A percentile compares a stretch with the other conserved stretches of the same genome.
These are phyloP conservation scores for Entomyzon cyanotis DNA, from an alignment of 2,113 vertebrate genomes.

Conservation along the genomic window DNA sequence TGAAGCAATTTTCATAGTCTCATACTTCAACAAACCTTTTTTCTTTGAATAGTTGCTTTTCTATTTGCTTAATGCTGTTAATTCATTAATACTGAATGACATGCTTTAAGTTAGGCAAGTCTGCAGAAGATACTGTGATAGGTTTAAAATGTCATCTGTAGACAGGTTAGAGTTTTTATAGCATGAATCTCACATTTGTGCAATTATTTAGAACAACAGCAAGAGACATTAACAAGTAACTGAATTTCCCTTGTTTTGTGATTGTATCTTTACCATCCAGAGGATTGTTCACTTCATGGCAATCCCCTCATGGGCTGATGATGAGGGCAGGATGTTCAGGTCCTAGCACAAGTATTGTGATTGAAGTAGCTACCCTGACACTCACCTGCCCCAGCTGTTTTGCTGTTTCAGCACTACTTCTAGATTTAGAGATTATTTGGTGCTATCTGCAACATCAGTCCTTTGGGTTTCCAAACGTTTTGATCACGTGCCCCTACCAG, in stretches of 20 bases:
- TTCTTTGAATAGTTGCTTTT: neutral
- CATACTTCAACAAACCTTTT: neutral
- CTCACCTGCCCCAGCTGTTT: neutral
- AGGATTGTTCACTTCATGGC: neutral
- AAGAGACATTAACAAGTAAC: neutral
- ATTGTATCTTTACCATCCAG: neutral
- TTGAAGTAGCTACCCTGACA: neutral
- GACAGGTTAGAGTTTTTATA: neutral
- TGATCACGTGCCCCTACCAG: neutral
- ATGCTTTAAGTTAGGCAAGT: neutral
- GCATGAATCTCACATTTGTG: neutral
- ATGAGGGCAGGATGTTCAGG: neutral
- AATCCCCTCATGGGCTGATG: neutral
- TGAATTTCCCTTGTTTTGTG: neutral
- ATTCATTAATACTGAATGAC: neutral
- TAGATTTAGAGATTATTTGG: neutral
- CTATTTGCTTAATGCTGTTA: neutral
- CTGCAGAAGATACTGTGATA: neutral
- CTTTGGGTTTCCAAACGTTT: neutral
- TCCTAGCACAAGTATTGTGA: neutral
- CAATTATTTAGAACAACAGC: constrained; percentile 4
- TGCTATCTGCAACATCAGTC: neutral
- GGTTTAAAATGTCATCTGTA: neutral
- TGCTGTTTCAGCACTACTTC: neutral
- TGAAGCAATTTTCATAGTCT: neutral